phyloP scores from a whole-genome alignment of 2,888 invertebrate genomes.

The Desoria tigrina region DNA sequence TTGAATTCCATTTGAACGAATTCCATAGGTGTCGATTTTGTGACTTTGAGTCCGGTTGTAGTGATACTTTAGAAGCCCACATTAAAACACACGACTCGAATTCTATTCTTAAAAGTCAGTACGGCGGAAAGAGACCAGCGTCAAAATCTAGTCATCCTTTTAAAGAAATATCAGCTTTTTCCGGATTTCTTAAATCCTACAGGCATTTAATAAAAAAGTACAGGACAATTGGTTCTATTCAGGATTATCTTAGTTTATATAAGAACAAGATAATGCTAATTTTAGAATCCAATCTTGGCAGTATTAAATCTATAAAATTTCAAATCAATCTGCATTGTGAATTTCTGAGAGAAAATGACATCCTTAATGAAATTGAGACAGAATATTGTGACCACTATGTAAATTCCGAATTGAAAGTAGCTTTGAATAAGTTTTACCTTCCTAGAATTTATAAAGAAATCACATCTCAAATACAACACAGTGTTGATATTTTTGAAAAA shows the following conservation, averaged over 20 bases:
- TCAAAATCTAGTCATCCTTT: too few species aligned
- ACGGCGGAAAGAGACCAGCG: too few species aligned
- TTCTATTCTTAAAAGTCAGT: too few species aligned
- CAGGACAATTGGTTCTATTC: too few species aligned
- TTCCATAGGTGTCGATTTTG: too few species aligned
- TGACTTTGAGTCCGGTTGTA: too few species aligned
- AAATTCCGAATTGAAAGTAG: background rate
- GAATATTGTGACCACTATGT: background rate
- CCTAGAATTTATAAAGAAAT: background rate
- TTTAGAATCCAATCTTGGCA: background rate
- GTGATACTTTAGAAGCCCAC: too few species aligned
- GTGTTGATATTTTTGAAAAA: background rate
- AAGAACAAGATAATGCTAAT: background rate
- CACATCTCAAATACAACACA: background rate
- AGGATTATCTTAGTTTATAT: background rate
- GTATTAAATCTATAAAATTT: background rate
- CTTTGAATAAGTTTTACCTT: background rate
- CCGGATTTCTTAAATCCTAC: background rate
- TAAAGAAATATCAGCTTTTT: conserved; percentile 8
- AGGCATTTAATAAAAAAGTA: background rate
- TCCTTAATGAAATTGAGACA: too few species aligned
- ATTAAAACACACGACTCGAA: too few species aligned
- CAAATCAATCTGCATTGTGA: background rate
- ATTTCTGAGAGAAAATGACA: background rate
- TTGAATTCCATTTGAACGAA: too few species aligned